A percentile compares a stretch with the other conserved stretches of the same genome.
These are phyloP conservation scores for Nomada ferruginata DNA, from an alignment of 2,888 invertebrate genomes.

Conservation along the genomic window DNA sequence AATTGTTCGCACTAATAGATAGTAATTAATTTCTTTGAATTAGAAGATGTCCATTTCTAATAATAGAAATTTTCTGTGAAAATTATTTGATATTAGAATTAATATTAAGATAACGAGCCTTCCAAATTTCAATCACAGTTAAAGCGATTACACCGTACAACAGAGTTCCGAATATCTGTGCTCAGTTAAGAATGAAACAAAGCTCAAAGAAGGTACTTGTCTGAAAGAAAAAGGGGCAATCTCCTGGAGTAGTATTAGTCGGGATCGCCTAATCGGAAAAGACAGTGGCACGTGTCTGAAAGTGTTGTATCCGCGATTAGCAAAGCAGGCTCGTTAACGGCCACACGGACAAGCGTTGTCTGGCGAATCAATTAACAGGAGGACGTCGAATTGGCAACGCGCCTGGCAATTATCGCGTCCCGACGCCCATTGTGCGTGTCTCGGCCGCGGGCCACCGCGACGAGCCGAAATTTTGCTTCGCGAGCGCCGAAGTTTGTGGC, in stretches of 20 bases:
- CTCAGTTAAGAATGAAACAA: too few species aligned
- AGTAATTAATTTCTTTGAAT: too few species aligned
- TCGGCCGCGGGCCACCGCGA: conserved; percentile 52
- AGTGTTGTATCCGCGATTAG: conserved; percentile 40
- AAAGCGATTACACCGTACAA: too few species aligned
- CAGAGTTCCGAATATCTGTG: too few species aligned
- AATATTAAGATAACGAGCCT: too few species aligned
- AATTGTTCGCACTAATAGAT: too few species aligned
- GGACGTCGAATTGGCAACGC: conserved; percentile 71
- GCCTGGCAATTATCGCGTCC: conserved; percentile 74
- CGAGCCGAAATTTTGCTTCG: conserved; percentile 62
- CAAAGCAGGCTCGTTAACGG: conserved; percentile 54
- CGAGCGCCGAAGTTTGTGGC: conserved; percentile 51
- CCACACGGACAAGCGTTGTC: conserved; percentile 59
- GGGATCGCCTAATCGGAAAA: conserved; percentile 10
- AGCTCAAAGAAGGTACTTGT: too few species aligned
- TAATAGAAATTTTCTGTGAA: too few species aligned
- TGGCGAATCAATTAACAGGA: conserved; percentile 70
- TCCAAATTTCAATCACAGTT: too few species aligned
- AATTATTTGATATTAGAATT: too few species aligned
- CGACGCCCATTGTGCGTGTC: conserved; percentile 65
- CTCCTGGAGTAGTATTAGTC: not conserved
- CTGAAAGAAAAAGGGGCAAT: not conserved
- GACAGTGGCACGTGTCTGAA: conserved; percentile 1
- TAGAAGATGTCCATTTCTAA: too few species aligned